Conservation (phyloP, 2,888 invertebrate species). For the Lottia gigantea region DNA sequence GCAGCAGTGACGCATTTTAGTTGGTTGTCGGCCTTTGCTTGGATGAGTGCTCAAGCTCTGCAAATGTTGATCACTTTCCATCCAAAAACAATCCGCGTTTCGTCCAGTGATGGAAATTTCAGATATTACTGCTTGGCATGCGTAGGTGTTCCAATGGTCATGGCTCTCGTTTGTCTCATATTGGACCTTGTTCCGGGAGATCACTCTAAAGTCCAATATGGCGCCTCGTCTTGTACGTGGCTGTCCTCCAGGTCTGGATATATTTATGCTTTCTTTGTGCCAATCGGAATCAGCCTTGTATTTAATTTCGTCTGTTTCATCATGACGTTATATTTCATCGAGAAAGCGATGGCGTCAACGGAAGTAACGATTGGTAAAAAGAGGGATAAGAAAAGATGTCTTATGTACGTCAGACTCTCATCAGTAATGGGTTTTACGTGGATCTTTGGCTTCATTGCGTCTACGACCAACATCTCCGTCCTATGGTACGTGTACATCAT, state of each 20-base stretch:
- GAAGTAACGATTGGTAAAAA: background rate
- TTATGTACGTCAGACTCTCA: constrained; percentile 24
- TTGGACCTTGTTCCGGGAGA: background rate
- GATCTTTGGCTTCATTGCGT: constrained; percentile 26
- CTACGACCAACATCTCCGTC: constrained; percentile 8
- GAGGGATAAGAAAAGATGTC: background rate
- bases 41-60: constrained; percentile 25
- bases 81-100: background rate
- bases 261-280: constrained; percentile 22
- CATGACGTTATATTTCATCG: constrained; percentile 20
- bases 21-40: constrained; percentile 26
- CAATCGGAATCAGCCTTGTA: constrained; percentile 22
- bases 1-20: constrained; percentile 21
- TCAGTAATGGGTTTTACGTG: constrained; percentile 28
- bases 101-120: background rate
- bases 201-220: constrained; percentile 5
- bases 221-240: constrained; percentile 15
- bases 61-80: constrained; percentile 21
- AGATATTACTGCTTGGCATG: background rate
- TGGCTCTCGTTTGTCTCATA: background rate
- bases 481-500: constrained; percentile 28
- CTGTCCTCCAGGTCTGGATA: background rate
- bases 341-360: background rate
- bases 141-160: background rate
- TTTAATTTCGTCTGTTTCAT: constrained; percentile 29